Percentiles rank a stretch among this genome's conserved stretches.
Conservation (phyloP, 2,113 vertebrate genomes). For the Sinocyclocheilus maitianheensis region DNA sequence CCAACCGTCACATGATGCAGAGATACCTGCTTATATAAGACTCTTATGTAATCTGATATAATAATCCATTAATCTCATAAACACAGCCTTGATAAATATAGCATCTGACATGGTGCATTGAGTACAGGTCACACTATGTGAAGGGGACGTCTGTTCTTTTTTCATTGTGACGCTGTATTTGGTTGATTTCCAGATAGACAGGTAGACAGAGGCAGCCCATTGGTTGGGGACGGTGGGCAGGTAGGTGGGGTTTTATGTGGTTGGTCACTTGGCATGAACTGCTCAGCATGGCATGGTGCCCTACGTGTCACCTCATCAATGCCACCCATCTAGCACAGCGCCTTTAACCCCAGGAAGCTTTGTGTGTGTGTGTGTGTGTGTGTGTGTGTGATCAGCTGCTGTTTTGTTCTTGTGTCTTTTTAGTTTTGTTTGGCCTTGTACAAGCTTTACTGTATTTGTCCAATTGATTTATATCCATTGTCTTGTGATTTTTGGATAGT, state of each 20-base stretch:
- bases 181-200: constrained; percentile 79
- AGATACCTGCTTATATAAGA: background rate
- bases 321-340: constrained; percentile 51
- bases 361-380: constrained; percentile 16
- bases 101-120: background rate
- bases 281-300: constrained; percentile 75
- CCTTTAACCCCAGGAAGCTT: constrained; percentile 42
- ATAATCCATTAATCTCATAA: background rate
- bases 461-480: background rate
- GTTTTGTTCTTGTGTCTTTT: background rate
- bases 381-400: background rate
- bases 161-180: constrained; percentile 71
- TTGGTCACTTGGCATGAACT: constrained; percentile 72
- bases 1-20: background rate
- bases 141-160: constrained; percentile 49
- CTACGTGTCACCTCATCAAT: constrained; percentile 45
- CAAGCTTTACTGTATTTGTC: constrained; percentile 57
- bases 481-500: constrained; percentile 13
- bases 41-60: background rate
- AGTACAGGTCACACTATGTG: background rate
- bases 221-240: constrained; percentile 75
- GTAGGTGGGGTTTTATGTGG: constrained; percentile 72
- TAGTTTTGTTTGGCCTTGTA: constrained; percentile 25
- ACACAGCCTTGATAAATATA: background rate
- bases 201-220: constrained; percentile 75